Evolutionary conservation across 2,888 invertebrate species (phyloP), one percentile per base, ranked within the genome.

Genomic region (Chymomyza procnemis): DNA sequence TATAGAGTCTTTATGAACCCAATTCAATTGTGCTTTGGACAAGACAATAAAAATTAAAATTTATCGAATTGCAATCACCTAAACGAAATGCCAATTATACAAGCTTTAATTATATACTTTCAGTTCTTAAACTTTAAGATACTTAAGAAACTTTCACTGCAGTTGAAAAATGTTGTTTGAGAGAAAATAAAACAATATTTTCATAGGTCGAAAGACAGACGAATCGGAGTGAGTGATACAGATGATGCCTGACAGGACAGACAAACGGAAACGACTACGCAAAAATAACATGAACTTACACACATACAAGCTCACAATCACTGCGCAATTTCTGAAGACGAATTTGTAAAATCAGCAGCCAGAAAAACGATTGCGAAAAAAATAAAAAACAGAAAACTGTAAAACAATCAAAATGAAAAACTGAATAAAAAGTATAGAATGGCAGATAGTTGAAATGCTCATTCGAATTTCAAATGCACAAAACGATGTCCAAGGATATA

Each of bases 381-480:
- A 16, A 21, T 8, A 34, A 34, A 9, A 46, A 3, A 16, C 9
- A 16, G 9, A 16, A 26, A 26, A 26, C 26, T 26, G 1, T 26
- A 6, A 26, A 26, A 26, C n/a, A n/a, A 26, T 9, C 21, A 58
- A 61, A 47, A 48, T 48, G 50, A n/a, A 41, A 57, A 62, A 18
- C 6, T 55, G 55, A 73, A 75, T 68, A 64, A 78, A 83, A 79
- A 77, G 70, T 68, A 70, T 52, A 80, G 68, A 75, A 69, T 55
- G 60, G 54, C 57, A 57, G 60, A 50, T 26, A 19, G 56, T 58
- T 14, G 41, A 18, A 47, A 61, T 21, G 66, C 85, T 82, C 86
- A 87, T 87, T 83, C 85, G 83, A 87, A 83, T 81, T 83, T 85
- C 82, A 83, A 83, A 83, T 75, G 78, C 82, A 69, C 58, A 67